Conservation (phyloP, 2,888 invertebrate species). For the Ceratothoa steindachneri region DNA sequence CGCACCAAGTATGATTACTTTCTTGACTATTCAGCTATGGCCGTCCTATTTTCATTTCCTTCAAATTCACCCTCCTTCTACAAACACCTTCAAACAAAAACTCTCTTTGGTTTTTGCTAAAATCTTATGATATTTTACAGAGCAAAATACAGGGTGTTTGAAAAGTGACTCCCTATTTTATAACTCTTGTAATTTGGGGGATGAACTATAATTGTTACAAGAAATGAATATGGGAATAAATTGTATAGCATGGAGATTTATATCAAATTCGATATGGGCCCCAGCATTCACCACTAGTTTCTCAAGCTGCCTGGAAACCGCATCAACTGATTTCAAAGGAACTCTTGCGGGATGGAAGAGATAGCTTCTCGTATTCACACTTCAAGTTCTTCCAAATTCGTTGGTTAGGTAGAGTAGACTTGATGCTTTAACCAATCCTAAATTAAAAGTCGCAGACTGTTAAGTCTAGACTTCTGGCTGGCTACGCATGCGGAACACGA, state of each 20-base stretch:
- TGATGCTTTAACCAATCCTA: not conserved
- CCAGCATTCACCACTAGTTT: not conserved
- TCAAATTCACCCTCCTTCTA: no score
- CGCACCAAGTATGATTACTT: no score
- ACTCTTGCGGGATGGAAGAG: not conserved
- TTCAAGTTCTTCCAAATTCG: constrained; percentile 15
- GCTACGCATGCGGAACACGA: constrained; percentile 11
- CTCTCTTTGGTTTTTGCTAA: no score
- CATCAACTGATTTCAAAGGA: not conserved
- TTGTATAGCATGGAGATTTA: constrained; percentile 13
- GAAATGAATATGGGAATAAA: no score
- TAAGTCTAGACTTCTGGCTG: constrained; percentile 2
- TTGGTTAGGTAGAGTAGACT: not conserved
- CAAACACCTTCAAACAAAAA: no score
- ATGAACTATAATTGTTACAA: constrained; percentile 12
- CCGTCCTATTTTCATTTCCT: no score
- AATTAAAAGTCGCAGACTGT: constrained; percentile 10
- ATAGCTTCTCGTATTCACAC: not conserved
- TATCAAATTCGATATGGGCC: constrained; percentile 4
- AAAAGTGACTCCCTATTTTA: constrained; percentile 10
- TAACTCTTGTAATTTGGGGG: not conserved
- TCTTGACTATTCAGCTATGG: no score
- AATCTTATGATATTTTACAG: no score
- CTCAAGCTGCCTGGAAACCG: not conserved
- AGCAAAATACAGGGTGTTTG: not conserved